Conservation (phyloP, 1,140 invertebrate genomes). For the Heliconius hewitsoni region DNA sequence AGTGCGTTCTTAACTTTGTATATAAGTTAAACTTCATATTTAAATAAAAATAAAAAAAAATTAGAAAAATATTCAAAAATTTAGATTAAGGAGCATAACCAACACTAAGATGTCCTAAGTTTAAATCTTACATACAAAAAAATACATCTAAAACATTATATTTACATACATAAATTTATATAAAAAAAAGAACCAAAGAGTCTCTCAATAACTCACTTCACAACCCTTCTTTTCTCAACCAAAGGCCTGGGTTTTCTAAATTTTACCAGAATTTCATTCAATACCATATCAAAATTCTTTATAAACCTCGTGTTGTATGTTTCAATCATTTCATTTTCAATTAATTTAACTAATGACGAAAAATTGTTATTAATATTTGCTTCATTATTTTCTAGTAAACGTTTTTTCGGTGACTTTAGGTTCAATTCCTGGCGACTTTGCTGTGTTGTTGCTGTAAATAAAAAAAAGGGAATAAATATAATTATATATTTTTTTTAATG, state of each 20-base stretch:
- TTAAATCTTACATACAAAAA: too few species aligned
- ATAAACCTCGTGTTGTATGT: conserved; percentile 39
- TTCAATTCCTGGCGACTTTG: conserved; percentile 49
- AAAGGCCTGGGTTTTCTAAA: conserved; percentile 57
- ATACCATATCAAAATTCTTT: conserved; percentile 28
- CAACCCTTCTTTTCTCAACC: conserved; percentile 54
- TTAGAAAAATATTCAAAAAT: too few species aligned
- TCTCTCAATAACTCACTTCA: conserved; percentile 49
- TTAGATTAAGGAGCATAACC: too few species aligned
- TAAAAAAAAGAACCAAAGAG: background rate
- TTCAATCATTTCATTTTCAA: conserved; percentile 38
- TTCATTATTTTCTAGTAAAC: background rate
- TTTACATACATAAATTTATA: too few species aligned
- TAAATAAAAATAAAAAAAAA: too few species aligned
- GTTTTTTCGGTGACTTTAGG: conserved; percentile 47
- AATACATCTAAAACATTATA: too few species aligned
- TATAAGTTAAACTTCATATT: too few species aligned
- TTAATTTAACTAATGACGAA: conserved; percentile 49
- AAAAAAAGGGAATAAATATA: background rate
- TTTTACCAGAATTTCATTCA: conserved; percentile 44
- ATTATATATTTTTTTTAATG: background rate
- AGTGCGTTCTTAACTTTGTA: too few species aligned
- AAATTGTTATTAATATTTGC: conserved; percentile 37
- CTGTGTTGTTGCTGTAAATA: conserved; percentile 22
- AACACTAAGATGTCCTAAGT: too few species aligned